Base-by-base conservation (phyloP, 2,888 invertebrate species). In the Balanococcus diminutus region DNA sequence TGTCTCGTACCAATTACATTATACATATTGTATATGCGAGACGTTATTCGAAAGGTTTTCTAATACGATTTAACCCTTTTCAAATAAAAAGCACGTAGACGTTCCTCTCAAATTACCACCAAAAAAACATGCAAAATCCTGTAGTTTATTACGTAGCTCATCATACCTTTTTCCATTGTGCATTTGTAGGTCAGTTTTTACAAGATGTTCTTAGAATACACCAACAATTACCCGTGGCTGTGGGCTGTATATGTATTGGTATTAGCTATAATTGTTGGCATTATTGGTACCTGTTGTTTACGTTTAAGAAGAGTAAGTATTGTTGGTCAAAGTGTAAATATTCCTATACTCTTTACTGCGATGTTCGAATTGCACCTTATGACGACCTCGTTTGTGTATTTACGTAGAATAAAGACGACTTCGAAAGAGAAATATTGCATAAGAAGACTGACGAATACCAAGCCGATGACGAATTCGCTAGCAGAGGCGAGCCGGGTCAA, bases 161-260 rank as follows among this genome's bases (percentile, higher is more conserved):
- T 32, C n/a, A 75, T 32, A n/a, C 31, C 32, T 83, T 25, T 83
- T 25, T 32, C 14, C 1, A 5, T 14, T 39, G 46, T 89, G 88
- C 88, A n/a, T 88, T 90, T 90, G 88, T 92, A 97, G 96, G 96
- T 95, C 89, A 95, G 95, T 88, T 91, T 94, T 93, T 89, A 94
- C 95, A 88, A 91, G 95, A 88, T 92, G 67, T 86, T 86, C 82
- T 22, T 95, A 89, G 92, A 93, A 89, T 93, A 94, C 89, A 95
- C 96, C 87, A 94, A 94, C 88, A 94, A 96, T 87, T 93, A 96
- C 90, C 98, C 98, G 39, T 96, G 96, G 95, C 92, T 97, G 89
- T 98, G 96, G 95, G 96, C 93, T 81, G 94, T 96, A 85, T 95
- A 95, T 91, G 92, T 96, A 89, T 91, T 97, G 88, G 93, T 93